phyloP scores from a whole-genome alignment of 2,113 vertebrate genomes.

The Percopsis transmontana region DNA sequence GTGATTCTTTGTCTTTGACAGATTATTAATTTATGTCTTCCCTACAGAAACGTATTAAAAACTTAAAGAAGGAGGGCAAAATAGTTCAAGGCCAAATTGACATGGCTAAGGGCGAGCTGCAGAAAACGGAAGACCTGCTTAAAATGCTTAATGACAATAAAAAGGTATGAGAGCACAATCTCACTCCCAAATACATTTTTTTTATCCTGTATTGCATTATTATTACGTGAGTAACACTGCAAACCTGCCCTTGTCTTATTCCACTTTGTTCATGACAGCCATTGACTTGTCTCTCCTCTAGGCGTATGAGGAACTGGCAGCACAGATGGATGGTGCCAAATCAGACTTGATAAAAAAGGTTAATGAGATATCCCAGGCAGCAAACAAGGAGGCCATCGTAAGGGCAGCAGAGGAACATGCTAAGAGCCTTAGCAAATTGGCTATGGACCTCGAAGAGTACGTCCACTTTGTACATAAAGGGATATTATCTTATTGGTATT shows the following conservation, averaged over 20 bases:
- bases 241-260: neutral
- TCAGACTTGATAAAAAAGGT: constrained; percentile 84
- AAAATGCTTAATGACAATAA: constrained; percentile 81
- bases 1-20: neutral
- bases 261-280: neutral
- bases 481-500: neutral
- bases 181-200: neutral
- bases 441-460: constrained; percentile 87
- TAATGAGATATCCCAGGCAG: constrained; percentile 76
- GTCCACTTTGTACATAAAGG: constrained; percentile 18
- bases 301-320: constrained; percentile 87
- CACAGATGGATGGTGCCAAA: constrained; percentile 86
- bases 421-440: constrained; percentile 77
- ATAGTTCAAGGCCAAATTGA: constrained; percentile 73
- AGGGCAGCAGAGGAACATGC: constrained; percentile 86
- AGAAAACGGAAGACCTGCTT: constrained; percentile 72
- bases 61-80: constrained; percentile 76
- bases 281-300: constrained; percentile 51
- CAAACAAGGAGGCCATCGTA: constrained; percentile 81
- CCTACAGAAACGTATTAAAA: constrained; percentile 78
- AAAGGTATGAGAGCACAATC: constrained; percentile 74
- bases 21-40: neutral
- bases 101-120: constrained; percentile 79
- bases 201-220: neutral
- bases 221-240: neutral